Percentiles rank a stretch among this genome's conserved stretches.
Evolutionary conservation across 2,797 vertebrate species (phyloP).

Genomic region (Leptodactylus fallax): DNA sequence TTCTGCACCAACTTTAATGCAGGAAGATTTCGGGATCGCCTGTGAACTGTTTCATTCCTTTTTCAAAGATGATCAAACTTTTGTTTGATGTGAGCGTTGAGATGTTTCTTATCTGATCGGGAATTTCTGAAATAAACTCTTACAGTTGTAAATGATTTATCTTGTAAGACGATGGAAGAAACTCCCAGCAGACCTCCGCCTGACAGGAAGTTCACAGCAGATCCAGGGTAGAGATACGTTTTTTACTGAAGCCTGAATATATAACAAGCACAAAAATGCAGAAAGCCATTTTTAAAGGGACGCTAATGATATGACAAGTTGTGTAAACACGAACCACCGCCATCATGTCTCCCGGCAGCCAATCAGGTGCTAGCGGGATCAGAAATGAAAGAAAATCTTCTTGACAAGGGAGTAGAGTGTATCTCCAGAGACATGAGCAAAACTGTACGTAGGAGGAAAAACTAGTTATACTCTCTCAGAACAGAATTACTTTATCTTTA

Average conservation of each 20-base stretch:
- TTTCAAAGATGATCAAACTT: neutral
- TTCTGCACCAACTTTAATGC: too few relatives aligned
- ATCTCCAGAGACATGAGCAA: neutral
- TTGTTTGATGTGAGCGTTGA: conserved; percentile 21
- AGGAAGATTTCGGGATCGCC: too few relatives aligned
- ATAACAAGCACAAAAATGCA: neutral
- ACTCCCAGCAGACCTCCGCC: conserved; percentile 14
- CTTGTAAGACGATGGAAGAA: neutral
- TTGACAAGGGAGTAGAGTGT: neutral
- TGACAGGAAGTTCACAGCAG: conserved; percentile 9
- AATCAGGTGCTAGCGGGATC: neutral
- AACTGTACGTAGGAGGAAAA: neutral
- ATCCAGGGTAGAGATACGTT: neutral
- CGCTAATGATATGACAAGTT: neutral
- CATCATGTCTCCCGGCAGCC: neutral
- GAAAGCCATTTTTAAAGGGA: neutral
- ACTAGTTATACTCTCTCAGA: neutral
- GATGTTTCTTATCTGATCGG: conserved; percentile 23
- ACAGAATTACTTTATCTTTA: neutral
- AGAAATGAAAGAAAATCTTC: neutral
- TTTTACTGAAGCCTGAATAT: neutral
- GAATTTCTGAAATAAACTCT: conserved; percentile 18
- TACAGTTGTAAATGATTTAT: conserved; percentile 20
- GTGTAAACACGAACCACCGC: neutral
- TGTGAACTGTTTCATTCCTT: neutral